Base-by-base conservation (phyloP, 2,797 vertebrate species). In the Ctenochaetus hawaiiensis region DNA sequence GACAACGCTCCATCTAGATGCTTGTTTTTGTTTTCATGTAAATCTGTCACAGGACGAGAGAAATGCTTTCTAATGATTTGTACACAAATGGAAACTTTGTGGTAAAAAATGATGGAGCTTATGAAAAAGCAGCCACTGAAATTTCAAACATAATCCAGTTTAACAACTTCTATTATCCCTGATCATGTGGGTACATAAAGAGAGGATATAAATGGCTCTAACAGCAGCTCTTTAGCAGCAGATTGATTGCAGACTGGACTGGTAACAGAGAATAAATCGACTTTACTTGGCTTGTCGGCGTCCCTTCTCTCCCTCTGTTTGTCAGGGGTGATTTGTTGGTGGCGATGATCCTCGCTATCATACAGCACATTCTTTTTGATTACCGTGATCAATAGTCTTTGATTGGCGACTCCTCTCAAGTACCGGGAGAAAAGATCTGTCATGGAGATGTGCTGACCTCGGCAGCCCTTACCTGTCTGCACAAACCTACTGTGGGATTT, bases 321-420 rank as follows among this genome's bases (percentile, higher is more conserved):
- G 84, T 89, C 78, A 48, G 72, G 3, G 47, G 39, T 86, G 87
- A 93, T 93, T 91, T 92, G 89, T 91, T 65, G 76, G 75, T 43
- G 18, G 56, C 76, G 57, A 74, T 89, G 83, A 89, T 87, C 87
- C 77, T 78, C 60, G 56, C 76, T 30, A 82, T 94, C 80, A 88
- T 82, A 75, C 75, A 53, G 74, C 65, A 56, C 87, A 62, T 90
- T 90, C 80, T 75, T 84, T 92, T 84, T 91, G 92, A 93, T 93
- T 75, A 77, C 80, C 4, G 64, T 68, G 78, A 92, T 94, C 94
- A 83, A 91, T 92, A 91, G 72, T n/a, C 77, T 84, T 59, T 83
- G 86, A 87, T 86, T 86, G 80, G 64, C 22, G 64, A 56, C 59
- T 77, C 51, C 70, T 80, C 78, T 77, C n/a, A 54, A 84, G 78